Percentiles rank a stretch among this genome's conserved stretches.
Evolutionary conservation across 2,113 vertebrate species (phyloP).

Genomic region (Crocuta crocuta): DNA sequence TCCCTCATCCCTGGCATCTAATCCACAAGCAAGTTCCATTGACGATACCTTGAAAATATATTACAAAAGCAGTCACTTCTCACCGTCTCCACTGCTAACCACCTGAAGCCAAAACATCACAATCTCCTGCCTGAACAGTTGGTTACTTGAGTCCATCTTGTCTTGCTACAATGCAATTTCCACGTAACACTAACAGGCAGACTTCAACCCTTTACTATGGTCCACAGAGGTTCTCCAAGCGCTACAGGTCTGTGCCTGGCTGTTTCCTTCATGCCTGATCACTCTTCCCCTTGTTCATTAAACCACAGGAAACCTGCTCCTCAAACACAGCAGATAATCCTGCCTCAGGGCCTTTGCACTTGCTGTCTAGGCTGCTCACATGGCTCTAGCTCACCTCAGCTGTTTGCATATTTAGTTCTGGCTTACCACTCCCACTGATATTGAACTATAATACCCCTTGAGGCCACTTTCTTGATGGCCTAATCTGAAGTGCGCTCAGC

Average conservation of each 20-base stretch:
- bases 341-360: not conserved
- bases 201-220: not conserved
- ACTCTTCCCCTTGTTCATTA: not conserved
- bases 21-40: not conserved
- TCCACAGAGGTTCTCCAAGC: not conserved
- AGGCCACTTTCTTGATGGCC: not conserved
- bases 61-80: not conserved
- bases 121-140: not conserved
- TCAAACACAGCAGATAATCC: not conserved
- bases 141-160: not conserved
- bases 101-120: not conserved
- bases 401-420: not conserved
- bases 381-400: rapidly evolving
- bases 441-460: not conserved
- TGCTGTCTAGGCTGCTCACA: not conserved
- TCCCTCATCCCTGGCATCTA: not conserved
- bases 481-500: not conserved
- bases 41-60: not conserved
- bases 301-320: rapidly evolving
- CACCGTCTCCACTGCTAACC: not conserved
- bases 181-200: not conserved
- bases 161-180: not conserved
- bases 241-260: not conserved
- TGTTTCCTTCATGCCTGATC: not conserved
- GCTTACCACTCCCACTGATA: not conserved